phyloP scores from a whole-genome alignment of 1,140 invertebrate genomes.

The Rhopalosiphum maidis region DNA sequence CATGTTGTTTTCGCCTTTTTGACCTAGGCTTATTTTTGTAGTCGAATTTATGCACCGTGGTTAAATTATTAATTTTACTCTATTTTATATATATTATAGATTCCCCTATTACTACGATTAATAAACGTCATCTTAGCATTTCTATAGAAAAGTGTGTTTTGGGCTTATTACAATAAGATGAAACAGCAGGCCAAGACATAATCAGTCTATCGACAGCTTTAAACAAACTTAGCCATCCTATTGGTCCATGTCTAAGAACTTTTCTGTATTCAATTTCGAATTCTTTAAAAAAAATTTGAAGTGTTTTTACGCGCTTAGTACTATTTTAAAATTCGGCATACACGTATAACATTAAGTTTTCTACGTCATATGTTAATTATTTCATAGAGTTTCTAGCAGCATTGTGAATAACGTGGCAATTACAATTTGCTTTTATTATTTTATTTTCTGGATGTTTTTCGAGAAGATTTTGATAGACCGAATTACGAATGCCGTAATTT shows the following conservation, averaged over 20 bases:
- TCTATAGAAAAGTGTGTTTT: too few species aligned
- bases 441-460: slow-evolving; percentile 47
- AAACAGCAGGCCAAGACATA: neutral
- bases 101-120: too few species aligned
- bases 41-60: too few species aligned
- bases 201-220: neutral
- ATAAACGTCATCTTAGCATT: too few species aligned
- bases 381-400: neutral
- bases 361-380: slow-evolving; percentile 10
- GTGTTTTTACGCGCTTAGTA: neutral
- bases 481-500: slow-evolving; percentile 60
- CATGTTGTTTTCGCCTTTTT: too few species aligned
- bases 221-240: neutral
- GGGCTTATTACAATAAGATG: neutral
- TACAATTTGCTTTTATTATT: slow-evolving; percentile 26
- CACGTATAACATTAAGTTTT: slow-evolving; percentile 9
- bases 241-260: slow-evolving; percentile 16
- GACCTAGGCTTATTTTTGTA: too few species aligned
- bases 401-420: slow-evolving; percentile 24
- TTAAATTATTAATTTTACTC: too few species aligned
- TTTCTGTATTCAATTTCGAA: neutral
- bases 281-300: slow-evolving; percentile 17
- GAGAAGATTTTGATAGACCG: slow-evolving; percentile 59
- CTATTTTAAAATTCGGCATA: slow-evolving; percentile 16
- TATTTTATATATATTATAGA: too few species aligned